These are phyloP conservation scores for Sternotherus odoratus DNA, from an alignment of 2,797 vertebrate species.

Conservation along the genomic window DNA sequence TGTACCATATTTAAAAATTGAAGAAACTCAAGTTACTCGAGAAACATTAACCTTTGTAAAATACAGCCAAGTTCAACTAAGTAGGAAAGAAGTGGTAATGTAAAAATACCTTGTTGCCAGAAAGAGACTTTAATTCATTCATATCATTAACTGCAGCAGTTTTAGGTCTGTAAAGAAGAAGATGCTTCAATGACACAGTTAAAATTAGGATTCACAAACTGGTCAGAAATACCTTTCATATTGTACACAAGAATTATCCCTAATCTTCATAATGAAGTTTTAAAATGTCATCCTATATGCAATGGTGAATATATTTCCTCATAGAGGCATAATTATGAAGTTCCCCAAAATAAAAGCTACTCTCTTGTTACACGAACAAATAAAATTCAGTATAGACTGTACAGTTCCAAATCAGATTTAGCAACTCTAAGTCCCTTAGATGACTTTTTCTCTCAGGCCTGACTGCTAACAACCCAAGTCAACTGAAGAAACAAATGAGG, in stretches of 20 bases:
- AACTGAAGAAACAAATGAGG: not conserved
- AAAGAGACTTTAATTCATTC: constrained; percentile 79
- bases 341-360: not conserved
- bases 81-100: not conserved
- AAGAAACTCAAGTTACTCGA: not conserved
- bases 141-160: constrained; percentile 62
- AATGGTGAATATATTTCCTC: not conserved
- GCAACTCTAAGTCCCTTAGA: not conserved
- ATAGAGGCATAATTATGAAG: not conserved
- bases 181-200: not conserved
- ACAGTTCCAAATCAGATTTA: not conserved
- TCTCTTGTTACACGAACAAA: not conserved
- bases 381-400: not conserved
- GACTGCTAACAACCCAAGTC: not conserved
- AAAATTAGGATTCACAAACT: not conserved
- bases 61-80: not conserved
- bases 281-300: not conserved
- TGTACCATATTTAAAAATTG: not conserved
- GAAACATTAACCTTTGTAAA: not conserved
- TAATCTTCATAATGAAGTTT: not conserved
- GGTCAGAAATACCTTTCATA: not conserved
- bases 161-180: constrained; percentile 75
- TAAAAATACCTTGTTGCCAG: constrained; percentile 80
- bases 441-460: not conserved
- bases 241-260: not conserved